Evolutionary conservation across 2,113 vertebrate species (phyloP).

Genomic region (Rhinopomastus cyanomelas): DNA sequence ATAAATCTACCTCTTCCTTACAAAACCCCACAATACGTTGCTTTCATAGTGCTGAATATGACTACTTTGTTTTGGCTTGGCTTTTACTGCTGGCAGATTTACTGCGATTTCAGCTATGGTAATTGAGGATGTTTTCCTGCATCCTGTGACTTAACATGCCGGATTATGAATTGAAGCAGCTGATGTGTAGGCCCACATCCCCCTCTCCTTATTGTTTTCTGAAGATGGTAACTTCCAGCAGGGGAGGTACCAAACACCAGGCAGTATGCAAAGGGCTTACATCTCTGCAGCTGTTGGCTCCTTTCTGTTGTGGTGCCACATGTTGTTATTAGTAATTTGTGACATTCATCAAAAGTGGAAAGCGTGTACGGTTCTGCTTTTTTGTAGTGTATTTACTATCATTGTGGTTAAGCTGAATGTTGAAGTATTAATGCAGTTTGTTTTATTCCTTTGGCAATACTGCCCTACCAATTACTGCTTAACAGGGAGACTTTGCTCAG

Average conservation of each 20-base stretch:
- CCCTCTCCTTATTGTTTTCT: neutral
- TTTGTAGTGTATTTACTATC: neutral
- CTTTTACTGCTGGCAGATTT: neutral
- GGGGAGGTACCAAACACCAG: neutral
- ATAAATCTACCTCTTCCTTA: neutral
- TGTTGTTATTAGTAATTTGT: constrained; percentile 47
- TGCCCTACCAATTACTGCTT: neutral
- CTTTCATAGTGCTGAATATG: neutral
- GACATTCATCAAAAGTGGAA: constrained; percentile 31
- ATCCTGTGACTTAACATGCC: neutral
- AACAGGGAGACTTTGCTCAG: neutral
- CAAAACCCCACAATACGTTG: neutral
- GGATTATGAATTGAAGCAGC: neutral
- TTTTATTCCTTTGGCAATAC: neutral
- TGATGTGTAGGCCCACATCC: neutral
- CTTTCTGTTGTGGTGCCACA: constrained; percentile 22
- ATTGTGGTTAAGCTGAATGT: neutral
- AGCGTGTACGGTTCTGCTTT: neutral
- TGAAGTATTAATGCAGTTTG: neutral
- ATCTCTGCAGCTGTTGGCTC: constrained; percentile 39
- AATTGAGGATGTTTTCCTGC: neutral
- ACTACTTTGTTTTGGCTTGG: neutral
- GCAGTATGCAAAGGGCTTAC: constrained; percentile 23
- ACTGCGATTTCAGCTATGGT: neutral
- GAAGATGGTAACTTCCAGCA: constrained; percentile 17